Base-by-base conservation (phyloP, 2,797 vertebrate genomes). In the Linurgus olivaceus region DNA sequence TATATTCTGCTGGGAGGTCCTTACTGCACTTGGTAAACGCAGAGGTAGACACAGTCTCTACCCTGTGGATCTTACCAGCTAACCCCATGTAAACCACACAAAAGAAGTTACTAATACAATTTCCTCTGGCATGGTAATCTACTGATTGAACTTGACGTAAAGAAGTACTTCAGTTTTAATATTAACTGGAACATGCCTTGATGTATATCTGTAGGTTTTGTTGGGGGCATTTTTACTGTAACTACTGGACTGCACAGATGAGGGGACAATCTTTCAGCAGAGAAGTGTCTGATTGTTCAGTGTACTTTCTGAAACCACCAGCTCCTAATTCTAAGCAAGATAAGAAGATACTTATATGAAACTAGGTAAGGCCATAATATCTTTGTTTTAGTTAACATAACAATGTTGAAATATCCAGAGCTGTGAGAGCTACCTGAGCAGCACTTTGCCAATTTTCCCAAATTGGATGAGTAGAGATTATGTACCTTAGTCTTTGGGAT, bases 21-120 rank as follows among this genome's bases (percentile, higher is more conserved):
- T 81, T 84, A 55, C 1, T 82, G 45, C 17, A 24, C 23, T 73
- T 35, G 40, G 48, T 86, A 74, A 73, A 73, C 35, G 28, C 21
- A 67, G 51, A 52, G 15, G 4, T 13, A 59, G 77, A 13, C 31
- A 66, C 0, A 0, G 40, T 54, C n/a, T 18, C 33, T 81, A 18
- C 12, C 21, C 24, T 10, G 10, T 48, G 29, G 52, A 10, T 50
- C 29, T 71, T 65, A 67, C 33, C 26, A 77, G 11, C 25, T 40
- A 89, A 23, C 18, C 19, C 31, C 20, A 11, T 19, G 33, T 25
- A 70, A 88, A 52, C 13, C 4, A 2, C 40, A 35, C 19, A 55
- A 35, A 66, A 81, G 19, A 70, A 33, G 11, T 76, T 58, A 40
- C 14, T 51, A 40, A 28, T 31, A 19, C 28, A 8, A 40, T 65